Base-by-base conservation (phyloP, 2,797 vertebrate genomes). In the Prunella strophiata region DNA sequence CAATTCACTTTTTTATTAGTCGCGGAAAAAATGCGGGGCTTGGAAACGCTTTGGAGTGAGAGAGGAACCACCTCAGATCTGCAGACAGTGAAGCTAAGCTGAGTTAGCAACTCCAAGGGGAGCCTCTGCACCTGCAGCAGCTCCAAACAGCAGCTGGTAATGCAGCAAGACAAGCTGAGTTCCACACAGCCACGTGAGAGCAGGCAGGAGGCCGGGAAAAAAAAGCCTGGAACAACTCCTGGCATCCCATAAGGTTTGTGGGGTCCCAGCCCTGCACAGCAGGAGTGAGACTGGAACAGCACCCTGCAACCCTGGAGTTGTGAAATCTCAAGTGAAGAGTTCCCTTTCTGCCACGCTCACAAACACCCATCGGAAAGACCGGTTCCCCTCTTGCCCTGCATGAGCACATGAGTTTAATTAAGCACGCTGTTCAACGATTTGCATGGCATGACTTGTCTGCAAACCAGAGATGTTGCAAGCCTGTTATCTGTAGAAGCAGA, bases 181-280 rank as follows among this genome's bases (percentile, higher is more conserved):
- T 90, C 84, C 0, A 0, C 76, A 73, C 70, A 52, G 8, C 32
- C 83, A 20, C 0, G 1, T 4, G 51, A 90, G 55, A 68, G 4
- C 0, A 0, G 22, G 68, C 45, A 74, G 43, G 62, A 75, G 48
- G 36, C n/a, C 2, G 32, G 20, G 51, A 62, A 73, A 77, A 52
- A 0, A 3, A 59, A 66, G 47, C 23, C 0, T 0, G 66, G 75
- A 72, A 1, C 48, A 73, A 6, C 0, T 0, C 17, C 34, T 51
- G 2, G 7, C 66, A 62, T 12, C 23, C n/a, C 75, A 4, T 48
- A 36, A 52, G 9, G 5, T 18, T 34, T 59, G 51, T 42, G 50
- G 71, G 54, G 48, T 70, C 18, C 50, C 87, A 4, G 59, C 45
- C n/a, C 85, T 9, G 8, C 6, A 1, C 58, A 38, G 8, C 59